Evolutionary conservation across 2,797 vertebrate genomes (phyloP).

Genomic region (Tadarida brasiliensis): DNA sequence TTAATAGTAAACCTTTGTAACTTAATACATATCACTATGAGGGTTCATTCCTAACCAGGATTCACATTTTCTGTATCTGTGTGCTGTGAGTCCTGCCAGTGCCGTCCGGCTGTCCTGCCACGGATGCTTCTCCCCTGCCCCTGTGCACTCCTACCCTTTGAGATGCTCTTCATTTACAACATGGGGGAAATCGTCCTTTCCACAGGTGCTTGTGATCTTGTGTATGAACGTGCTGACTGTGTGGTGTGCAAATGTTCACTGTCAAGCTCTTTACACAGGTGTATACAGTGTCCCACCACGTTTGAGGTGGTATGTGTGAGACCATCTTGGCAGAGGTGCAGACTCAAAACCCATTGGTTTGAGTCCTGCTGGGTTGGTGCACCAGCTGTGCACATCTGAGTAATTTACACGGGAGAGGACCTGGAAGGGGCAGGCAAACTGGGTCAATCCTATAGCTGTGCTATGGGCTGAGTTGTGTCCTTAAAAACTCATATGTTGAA

Average conservation of each 20-base stretch:
- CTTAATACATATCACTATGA: neutral
- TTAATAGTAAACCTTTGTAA: neutral
- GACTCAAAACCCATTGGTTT: neutral
- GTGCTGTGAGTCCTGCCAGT: no score
- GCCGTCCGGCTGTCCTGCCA: neutral
- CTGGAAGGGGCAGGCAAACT: neutral
- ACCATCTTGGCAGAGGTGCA: neutral
- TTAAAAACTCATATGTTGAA: neutral
- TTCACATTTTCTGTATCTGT: neutral
- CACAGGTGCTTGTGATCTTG: no score
- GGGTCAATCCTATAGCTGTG: neutral
- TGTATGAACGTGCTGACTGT: no score
- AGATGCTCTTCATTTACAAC: neutral
- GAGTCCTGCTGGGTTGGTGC: neutral
- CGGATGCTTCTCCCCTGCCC: neutral
- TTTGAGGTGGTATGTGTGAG: no score
- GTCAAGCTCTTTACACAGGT: neutral
- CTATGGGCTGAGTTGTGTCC: neutral
- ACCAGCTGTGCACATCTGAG: rapidly evolving
- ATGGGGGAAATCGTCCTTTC: neutral
- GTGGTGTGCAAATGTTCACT: neutral
- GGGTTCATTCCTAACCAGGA: neutral
- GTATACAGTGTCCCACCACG: neutral
- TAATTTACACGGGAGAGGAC: neutral
- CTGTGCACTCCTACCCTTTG: rapidly evolving